Evolutionary conservation across 1,140 invertebrate species (phyloP).

Genomic region (Zaprionus taronus): DNA sequence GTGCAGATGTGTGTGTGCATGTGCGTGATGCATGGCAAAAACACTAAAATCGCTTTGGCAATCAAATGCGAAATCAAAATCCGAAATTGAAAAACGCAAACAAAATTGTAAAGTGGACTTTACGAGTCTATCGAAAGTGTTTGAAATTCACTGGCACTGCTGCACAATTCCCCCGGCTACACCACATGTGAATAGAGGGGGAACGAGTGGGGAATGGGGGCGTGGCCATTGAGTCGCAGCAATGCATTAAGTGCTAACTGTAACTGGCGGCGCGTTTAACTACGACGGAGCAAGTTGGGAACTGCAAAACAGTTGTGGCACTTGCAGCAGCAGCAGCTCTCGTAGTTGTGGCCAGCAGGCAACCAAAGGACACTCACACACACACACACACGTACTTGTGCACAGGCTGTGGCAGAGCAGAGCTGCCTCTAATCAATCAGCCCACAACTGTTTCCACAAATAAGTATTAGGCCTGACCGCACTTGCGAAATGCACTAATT

Average conservation of each 20-base stretch:
- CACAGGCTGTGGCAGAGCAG: conserved; percentile 2
- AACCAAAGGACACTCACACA: background rate
- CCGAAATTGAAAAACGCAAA: conserved; percentile 79
- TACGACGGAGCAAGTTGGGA: conserved; percentile 49
- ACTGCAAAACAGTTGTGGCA: conserved; percentile 19
- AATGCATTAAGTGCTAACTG: conserved; percentile 70
- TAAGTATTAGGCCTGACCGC: conserved; percentile 51
- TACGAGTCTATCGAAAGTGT: conserved; percentile 60
- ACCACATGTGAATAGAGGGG: background rate
- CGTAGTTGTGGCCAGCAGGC: conserved; percentile 8
- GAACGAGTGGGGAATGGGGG: background rate
- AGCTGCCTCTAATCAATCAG: conserved; percentile 63
- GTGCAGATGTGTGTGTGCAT: background rate
- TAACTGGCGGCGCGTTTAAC: conserved; percentile 33
- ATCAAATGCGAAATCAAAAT: conserved; percentile 79
- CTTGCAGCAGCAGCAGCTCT: conserved; percentile 10
- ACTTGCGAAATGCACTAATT: conserved; percentile 68
- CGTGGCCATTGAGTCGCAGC: conserved; percentile 37
- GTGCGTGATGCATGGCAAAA: conserved; percentile 24
- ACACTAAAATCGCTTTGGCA: conserved; percentile 70
- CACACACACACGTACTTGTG: background rate
- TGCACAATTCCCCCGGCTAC: background rate
- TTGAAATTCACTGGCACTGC: conserved; percentile 55
- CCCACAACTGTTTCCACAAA: conserved; percentile 46
- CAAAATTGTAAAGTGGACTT: conserved; percentile 77